Evolutionary conservation across 2,113 vertebrate species (phyloP).

Genomic region (Ictalurus furcatus): DNA sequence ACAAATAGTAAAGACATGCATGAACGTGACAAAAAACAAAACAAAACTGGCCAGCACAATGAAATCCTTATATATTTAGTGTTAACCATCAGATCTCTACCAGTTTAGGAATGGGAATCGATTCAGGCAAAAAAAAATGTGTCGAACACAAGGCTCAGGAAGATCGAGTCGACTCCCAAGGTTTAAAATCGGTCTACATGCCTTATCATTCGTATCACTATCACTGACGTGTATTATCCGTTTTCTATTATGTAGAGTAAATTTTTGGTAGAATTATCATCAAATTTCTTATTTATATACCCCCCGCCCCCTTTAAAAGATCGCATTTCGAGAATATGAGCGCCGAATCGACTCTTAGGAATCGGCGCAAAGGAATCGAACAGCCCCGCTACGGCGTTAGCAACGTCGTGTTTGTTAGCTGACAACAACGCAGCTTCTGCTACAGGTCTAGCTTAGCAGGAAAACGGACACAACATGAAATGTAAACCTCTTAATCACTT

Average conservation of each 20-base stretch:
- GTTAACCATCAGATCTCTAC: background rate
- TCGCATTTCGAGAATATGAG: no score
- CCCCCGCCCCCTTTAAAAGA: rapidly evolving
- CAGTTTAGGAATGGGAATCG: background rate
- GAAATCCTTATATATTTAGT: background rate
- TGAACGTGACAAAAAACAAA: background rate
- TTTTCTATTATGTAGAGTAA: background rate
- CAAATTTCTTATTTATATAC: background rate
- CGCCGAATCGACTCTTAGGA: background rate
- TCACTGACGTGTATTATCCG: background rate
- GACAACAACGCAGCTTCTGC: background rate
- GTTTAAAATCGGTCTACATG: background rate
- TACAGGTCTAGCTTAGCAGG: background rate
- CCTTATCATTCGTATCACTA: background rate
- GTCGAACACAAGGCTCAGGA: background rate
- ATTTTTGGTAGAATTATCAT: background rate
- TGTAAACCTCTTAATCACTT: background rate
- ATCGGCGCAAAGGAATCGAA: background rate
- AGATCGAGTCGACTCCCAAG: background rate
- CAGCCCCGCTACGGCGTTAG: background rate
- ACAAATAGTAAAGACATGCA: no score
- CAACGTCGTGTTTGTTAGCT: conserved; percentile 24
- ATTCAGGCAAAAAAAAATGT: background rate
- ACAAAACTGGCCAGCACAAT: background rate
- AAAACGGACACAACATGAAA: background rate